Base-by-base conservation (phyloP, 2,888 invertebrate genomes). In the Cataglyphis cursor region DNA sequence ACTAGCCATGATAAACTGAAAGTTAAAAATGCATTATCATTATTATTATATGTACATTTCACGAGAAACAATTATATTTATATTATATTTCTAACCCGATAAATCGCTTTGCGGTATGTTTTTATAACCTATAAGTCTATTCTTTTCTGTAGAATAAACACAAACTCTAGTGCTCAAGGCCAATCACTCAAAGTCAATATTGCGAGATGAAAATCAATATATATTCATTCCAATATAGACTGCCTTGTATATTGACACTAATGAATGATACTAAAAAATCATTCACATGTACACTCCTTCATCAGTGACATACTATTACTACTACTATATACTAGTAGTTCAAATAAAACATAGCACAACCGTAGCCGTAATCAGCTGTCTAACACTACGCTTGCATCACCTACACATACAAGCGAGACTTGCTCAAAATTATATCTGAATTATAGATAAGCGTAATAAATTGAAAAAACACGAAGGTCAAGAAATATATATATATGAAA, bases 1-100 rank as follows among this genome's bases (percentile, higher is more conserved):
- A 38, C 24, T 83, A 61, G 51, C 64, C 97, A 97, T 97, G 92
- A 95, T 89, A 54, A 15, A 61, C 62, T 62, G 81, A 68, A 66
- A 75, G 81, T 61, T 64, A 44, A 54, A 80, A 12, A 18, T 61
- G 3, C n/a, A 6, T 10, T 62, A 59, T 59, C 6, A 28, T 59
- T 28, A 28, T 21, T 35, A 62, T 62, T 10, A n/a, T 35, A 73
- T 51, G 3, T 38, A 18, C 2, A 6, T 38, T 3, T 72, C 10
- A 15, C 9, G 15, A 9, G 31, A 35, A 54, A 48, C 12, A 5
- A 48, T 51, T 44, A 66, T 18, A 4, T 65, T 18, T 24, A 44
- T 18, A 48, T 18, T 5, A 31, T 31, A 44, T 6, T 15, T 5
- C 15, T 51, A 68, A 68, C 31, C 12, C 15, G 28, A 48, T 15